phyloP scores from a whole-genome alignment of 2,113 vertebrate species.

The Limanda limanda region DNA sequence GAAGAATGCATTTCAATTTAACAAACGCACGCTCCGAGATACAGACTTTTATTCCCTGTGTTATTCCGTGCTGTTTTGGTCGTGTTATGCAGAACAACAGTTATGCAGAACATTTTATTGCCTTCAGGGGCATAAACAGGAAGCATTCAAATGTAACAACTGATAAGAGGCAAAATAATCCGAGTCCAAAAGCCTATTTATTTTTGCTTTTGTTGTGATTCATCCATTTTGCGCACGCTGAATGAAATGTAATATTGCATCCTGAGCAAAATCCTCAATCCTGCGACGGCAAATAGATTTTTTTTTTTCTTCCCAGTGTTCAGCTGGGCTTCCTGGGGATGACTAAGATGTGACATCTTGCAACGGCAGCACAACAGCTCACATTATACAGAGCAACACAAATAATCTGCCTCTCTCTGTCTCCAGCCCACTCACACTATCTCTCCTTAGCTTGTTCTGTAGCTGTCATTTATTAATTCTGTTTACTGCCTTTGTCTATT shows the following conservation, averaged over 20 bases:
- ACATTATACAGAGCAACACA: slow-evolving; percentile 54
- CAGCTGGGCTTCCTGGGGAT: slow-evolving; percentile 50
- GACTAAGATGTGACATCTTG: slow-evolving; percentile 68
- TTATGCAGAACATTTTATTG: slow-evolving; percentile 54
- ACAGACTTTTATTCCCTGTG: slow-evolving; percentile 40
- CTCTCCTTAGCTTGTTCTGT: slow-evolving; percentile 18
- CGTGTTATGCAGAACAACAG: slow-evolving; percentile 48
- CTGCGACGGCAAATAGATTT: slow-evolving; percentile 57
- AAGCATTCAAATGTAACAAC: slow-evolving; percentile 69
- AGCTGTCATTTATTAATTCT: slow-evolving; percentile 54
- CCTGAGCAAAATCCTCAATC: slow-evolving; percentile 59
- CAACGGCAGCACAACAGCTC: slow-evolving; percentile 61
- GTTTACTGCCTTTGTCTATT: slow-evolving; percentile 51
- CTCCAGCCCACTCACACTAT: slow-evolving; percentile 42
- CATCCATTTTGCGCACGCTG: slow-evolving; percentile 50
- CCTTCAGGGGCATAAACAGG: slow-evolving; percentile 62
- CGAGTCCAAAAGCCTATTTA: slow-evolving; percentile 71
- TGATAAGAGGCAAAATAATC: slow-evolving; percentile 70
- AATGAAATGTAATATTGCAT: slow-evolving; percentile 67
- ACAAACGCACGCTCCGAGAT: slow-evolving; percentile 57
- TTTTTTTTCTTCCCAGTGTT: slow-evolving; percentile 54
- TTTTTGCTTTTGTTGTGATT: slow-evolving; percentile 71
- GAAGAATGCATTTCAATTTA: slow-evolving; percentile 75
- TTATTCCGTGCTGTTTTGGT: slow-evolving; percentile 53
- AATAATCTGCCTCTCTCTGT: slow-evolving; percentile 53